Evolutionary conservation across 2,113 vertebrate genomes (phyloP).

Genomic region (Pollimyrus isidori): DNA sequence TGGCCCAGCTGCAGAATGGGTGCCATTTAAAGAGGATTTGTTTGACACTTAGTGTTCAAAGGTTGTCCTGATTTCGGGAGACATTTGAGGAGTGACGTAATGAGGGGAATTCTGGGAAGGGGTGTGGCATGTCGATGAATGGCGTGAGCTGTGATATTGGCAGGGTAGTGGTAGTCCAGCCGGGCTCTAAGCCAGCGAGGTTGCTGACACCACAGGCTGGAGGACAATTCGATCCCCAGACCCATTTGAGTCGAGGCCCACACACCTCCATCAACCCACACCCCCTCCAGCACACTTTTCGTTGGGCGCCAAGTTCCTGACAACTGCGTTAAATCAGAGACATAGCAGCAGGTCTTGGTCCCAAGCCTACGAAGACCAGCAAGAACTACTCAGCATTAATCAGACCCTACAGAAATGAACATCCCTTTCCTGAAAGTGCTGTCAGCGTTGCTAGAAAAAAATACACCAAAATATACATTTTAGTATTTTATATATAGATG

Average conservation of each 20-base stretch:
- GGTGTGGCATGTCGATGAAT: background rate
- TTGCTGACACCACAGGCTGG: constrained; percentile 29
- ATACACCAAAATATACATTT: background rate
- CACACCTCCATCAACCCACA: background rate
- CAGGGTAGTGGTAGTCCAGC: background rate
- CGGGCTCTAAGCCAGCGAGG: constrained; percentile 33
- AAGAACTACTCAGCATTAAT: constrained; percentile 16
- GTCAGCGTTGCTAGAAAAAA: background rate
- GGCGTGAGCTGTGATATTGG: background rate
- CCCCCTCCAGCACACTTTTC: constrained; percentile 20
- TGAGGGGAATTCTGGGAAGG: background rate
- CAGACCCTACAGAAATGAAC: background rate
- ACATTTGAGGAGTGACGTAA: background rate
- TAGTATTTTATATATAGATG: background rate
- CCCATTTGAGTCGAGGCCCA: constrained; percentile 32
- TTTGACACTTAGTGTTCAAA: background rate
- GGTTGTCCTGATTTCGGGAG: background rate
- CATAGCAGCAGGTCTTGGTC: constrained; percentile 33
- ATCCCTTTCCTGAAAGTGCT: background rate
- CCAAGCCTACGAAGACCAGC: constrained; percentile 16
- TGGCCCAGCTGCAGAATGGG: background rate
- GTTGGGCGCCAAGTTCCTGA: constrained; percentile 23
- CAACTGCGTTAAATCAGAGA: constrained; percentile 39
- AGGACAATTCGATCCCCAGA: constrained; percentile 41
- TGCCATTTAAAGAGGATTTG: too few relatives aligned